Conservation (phyloP, 2,888 invertebrate genomes). For the Parnassius smintheus region DNA sequence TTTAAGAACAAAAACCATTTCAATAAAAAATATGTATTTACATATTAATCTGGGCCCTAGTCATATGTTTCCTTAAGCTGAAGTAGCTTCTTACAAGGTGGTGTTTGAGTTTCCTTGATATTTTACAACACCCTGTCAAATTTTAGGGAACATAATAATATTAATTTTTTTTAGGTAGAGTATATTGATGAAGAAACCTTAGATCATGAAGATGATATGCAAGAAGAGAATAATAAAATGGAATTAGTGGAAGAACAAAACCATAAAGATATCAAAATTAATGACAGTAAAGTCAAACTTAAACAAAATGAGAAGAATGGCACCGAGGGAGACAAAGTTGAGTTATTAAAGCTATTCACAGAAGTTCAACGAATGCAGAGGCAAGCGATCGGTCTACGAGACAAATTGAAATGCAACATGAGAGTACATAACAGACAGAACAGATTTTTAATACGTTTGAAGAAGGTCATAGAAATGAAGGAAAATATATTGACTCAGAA, state of each 20-base stretch:
- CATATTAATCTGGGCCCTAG: too few species aligned
- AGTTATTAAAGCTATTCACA: slow-evolving; percentile 63
- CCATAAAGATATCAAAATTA: slow-evolving; percentile 20
- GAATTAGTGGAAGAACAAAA: slow-evolving; percentile 42
- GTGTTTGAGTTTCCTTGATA: too few species aligned
- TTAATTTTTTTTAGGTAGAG: slow-evolving; percentile 56
- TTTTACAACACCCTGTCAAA: too few species aligned
- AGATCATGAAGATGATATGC: slow-evolving; percentile 56
- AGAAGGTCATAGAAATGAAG: slow-evolving; percentile 63
- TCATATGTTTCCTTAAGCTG: too few species aligned
- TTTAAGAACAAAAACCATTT: too few species aligned
- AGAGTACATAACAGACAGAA: slow-evolving; percentile 62
- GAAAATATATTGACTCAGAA: slow-evolving; percentile 62
- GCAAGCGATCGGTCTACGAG: slow-evolving; percentile 56
- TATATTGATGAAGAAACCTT: slow-evolving; percentile 73
- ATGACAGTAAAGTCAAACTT: slow-evolving; percentile 15
- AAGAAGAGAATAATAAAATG: slow-evolving; percentile 54
- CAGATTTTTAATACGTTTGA: slow-evolving; percentile 53
- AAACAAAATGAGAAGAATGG: slow-evolving; percentile 11
- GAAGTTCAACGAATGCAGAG: slow-evolving; percentile 70
- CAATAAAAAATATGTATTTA: too few species aligned
- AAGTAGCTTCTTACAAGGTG: too few species aligned
- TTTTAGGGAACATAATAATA: too few species aligned
- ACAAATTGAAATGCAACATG: slow-evolving; percentile 63
- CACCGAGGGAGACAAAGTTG: slow-evolving; percentile 41